A percentile compares a stretch with the other conserved stretches of the same genome.
Evolutionary conservation across 2,113 vertebrate species (phyloP).

Genomic region (Varanus komodoensis): DNA sequence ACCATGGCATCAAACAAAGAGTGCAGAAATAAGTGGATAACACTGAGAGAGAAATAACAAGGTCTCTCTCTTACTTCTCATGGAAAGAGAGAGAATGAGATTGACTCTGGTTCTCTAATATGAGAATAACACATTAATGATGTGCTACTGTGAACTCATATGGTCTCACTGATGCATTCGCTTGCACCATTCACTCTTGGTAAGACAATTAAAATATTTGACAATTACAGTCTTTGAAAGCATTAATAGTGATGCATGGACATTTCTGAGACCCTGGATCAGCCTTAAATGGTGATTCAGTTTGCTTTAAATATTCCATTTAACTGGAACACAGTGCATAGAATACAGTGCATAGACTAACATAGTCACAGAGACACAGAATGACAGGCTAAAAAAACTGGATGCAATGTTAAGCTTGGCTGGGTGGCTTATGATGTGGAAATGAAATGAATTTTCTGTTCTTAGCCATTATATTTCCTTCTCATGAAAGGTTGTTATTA

Average conservation of each 20-base stretch:
- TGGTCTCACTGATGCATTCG: rapidly evolving
- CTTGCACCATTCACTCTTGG: background rate
- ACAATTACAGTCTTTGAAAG: background rate
- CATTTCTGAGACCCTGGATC: rapidly evolving
- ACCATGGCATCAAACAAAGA: background rate
- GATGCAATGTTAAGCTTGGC: background rate
- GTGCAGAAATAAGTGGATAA: background rate
- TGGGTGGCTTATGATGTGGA: background rate
- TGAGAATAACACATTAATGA: background rate
- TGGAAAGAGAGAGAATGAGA: background rate
- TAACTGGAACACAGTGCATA: background rate
- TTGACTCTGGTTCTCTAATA: background rate
- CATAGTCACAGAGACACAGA: background rate
- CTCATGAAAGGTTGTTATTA: background rate
- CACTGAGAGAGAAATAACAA: background rate
- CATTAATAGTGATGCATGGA: background rate
- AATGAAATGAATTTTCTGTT: slow-evolving; percentile 23
- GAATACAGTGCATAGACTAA: too few relatives aligned
- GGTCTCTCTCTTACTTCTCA: background rate
- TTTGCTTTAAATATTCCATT: background rate
- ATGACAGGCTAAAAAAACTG: background rate
- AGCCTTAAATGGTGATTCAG: background rate
- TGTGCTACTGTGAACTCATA: background rate
- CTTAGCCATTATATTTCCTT: background rate
- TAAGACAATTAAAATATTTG: background rate